These are phyloP conservation scores for Mythimna lalbum DNA, from an alignment of 2,888 invertebrate genomes.

Conservation along the genomic window DNA sequence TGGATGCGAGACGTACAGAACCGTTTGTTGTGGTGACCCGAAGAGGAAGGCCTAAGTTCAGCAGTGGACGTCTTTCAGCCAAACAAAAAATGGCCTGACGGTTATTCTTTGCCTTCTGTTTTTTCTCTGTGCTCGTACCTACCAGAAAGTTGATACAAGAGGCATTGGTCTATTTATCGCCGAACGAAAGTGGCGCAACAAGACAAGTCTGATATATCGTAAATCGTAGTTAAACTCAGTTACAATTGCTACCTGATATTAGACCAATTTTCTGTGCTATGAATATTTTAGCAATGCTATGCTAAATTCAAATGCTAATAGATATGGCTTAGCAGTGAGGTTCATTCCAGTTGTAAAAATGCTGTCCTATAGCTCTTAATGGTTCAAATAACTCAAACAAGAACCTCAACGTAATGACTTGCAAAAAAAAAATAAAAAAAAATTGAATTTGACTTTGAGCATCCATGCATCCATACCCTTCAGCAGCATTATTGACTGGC, in stretches of 20 bases:
- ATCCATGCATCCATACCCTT: too few relatives aligned
- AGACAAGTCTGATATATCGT: slow-evolving; percentile 25
- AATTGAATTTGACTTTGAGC: too few relatives aligned
- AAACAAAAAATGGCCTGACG: too few relatives aligned
- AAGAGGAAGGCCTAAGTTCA: too few relatives aligned
- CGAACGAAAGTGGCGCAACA: slow-evolving; percentile 64
- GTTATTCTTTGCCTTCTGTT: slow-evolving; percentile 19
- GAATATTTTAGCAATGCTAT: slow-evolving; percentile 34
- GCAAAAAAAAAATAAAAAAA: too few relatives aligned
- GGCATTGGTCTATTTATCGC: slow-evolving; percentile 38
- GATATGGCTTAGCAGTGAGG: background rate
- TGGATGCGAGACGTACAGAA: too few relatives aligned
- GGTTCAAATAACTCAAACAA: too few relatives aligned
- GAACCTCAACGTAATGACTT: too few relatives aligned
- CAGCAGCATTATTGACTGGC: too few relatives aligned
- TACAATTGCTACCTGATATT: slow-evolving; percentile 25
- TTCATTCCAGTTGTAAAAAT: background rate
- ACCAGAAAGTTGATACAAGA: slow-evolving; percentile 43
- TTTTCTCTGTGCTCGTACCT: background rate
- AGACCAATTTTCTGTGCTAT: slow-evolving; percentile 23
- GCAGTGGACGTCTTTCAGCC: too few relatives aligned
- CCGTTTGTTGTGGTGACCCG: too few relatives aligned
- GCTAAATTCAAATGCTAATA: slow-evolving; percentile 4
- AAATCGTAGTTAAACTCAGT: slow-evolving; percentile 30
- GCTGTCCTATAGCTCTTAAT: too few relatives aligned